Percentiles rank a stretch among this genome's conserved stretches.
Evolutionary conservation across 1,140 invertebrate species (phyloP).

Genomic region (Drosophila virilis): DNA sequence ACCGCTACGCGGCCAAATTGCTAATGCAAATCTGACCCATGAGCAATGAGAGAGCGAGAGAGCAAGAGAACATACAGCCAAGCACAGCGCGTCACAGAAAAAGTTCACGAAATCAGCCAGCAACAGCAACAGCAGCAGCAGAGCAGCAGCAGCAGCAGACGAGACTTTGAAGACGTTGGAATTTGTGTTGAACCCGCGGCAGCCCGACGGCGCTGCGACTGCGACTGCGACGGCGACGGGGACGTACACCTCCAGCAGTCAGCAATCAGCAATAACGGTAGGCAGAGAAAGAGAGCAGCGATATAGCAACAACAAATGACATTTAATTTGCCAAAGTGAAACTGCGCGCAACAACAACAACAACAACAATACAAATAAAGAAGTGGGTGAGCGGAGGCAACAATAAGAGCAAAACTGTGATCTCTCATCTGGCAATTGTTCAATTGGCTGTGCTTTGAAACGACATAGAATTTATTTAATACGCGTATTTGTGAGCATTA

Average conservation of each 20-base stretch:
- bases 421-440: slow-evolving; percentile 73
- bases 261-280: slow-evolving; percentile 72
- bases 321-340: slow-evolving; percentile 71
- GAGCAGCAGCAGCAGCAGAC: slow-evolving; percentile 37
- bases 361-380: slow-evolving; percentile 49
- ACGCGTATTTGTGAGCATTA: slow-evolving; percentile 64
- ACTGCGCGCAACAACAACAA: slow-evolving; percentile 61
- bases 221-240: slow-evolving; percentile 17
- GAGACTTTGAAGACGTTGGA: slow-evolving; percentile 70
- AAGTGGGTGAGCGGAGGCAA: slow-evolving; percentile 40
- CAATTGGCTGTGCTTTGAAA: slow-evolving; percentile 76
- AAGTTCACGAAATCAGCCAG: slow-evolving; percentile 51
- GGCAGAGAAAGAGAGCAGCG: slow-evolving; percentile 27
- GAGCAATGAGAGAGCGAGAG: slow-evolving; percentile 55
- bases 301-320: slow-evolving; percentile 70
- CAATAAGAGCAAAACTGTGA: slow-evolving; percentile 70
- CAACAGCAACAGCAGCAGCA: slow-evolving; percentile 35
- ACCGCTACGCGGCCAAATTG: slow-evolving; percentile 58
- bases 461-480: slow-evolving; percentile 67
- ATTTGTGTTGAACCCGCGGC: slow-evolving; percentile 63
- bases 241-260: slow-evolving; percentile 45
- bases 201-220: slow-evolving; percentile 48
- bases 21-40: slow-evolving; percentile 68
- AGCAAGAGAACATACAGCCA: slow-evolving; percentile 49
- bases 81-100: slow-evolving; percentile 50